Conservation (phyloP, 2,113 vertebrate species). For the Dinomys branickii region DNA sequence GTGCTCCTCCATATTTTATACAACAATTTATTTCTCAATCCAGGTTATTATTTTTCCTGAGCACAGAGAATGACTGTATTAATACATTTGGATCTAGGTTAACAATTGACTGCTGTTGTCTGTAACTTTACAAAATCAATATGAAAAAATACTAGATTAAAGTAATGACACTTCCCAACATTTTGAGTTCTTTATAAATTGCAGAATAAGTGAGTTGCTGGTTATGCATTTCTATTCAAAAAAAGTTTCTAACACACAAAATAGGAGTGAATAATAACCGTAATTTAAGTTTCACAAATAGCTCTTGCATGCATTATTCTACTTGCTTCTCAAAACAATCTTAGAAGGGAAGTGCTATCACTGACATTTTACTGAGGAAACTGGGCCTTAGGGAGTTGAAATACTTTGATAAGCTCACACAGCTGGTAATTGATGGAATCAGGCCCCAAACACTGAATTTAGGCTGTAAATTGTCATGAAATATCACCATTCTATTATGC, state of each 20-base stretch:
- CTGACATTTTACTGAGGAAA: constrained; percentile 53
- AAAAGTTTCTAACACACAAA: constrained; percentile 70
- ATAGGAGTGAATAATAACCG: constrained; percentile 69
- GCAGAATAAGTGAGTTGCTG: constrained; percentile 65
- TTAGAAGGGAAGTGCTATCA: constrained; percentile 10
- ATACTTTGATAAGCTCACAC: constrained; percentile 8
- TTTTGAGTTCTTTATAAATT: constrained; percentile 68
- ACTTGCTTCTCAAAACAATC: constrained; percentile 58
- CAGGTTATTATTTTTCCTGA: constrained; percentile 61
- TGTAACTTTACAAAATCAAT: constrained; percentile 64
- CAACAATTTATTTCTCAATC: constrained; percentile 65
- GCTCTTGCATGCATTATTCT: constrained; percentile 42
- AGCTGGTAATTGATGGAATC: constrained; percentile 1
- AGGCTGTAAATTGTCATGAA: constrained; percentile 20
- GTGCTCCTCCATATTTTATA: constrained; percentile 55
- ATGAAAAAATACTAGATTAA: constrained; percentile 56
- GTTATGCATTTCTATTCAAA: constrained; percentile 67
- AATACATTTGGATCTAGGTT: constrained; percentile 51
- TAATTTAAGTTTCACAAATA: constrained; percentile 73
- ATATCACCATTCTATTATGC: neutral
- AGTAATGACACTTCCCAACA: constrained; percentile 51
- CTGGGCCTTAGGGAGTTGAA: constrained; percentile 18
- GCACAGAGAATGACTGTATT: constrained; percentile 58
- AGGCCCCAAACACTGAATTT: neutral
- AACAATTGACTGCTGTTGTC: constrained; percentile 62